These are phyloP conservation scores for Oncorhynchus tshawytscha DNA, from an alignment of 2,113 vertebrate genomes.

Conservation along the genomic window DNA sequence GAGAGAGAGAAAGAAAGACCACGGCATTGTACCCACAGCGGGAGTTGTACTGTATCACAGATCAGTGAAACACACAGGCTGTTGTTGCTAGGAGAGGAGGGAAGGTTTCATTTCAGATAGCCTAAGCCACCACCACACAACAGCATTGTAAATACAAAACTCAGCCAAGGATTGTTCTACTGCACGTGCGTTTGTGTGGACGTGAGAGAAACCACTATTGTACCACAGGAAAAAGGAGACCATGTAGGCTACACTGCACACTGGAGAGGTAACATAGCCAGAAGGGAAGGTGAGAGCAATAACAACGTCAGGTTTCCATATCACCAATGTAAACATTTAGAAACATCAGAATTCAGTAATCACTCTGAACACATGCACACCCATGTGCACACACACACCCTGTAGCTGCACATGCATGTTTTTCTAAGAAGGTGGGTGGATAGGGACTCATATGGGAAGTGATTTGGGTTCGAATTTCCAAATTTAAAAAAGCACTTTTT, in stretches of 20 bases:
- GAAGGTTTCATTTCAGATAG: conserved; percentile 9
- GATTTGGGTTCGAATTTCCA: conserved; percentile 50
- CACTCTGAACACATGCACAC: conserved; percentile 40
- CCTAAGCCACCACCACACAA: conserved; percentile 6
- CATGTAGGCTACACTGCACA: not conserved
- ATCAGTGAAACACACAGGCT: not conserved
- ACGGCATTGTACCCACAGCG: not conserved
- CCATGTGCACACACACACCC: not conserved
- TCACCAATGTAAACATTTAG: conserved; percentile 47
- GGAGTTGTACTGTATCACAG: not conserved
- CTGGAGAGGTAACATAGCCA: conserved; percentile 19
- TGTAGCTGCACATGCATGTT: conserved; percentile 47
- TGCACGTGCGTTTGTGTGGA: not conserved
- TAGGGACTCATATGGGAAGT: conserved; percentile 21
- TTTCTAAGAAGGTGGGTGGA: conserved; percentile 42
- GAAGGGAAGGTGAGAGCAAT: conserved; percentile 3
- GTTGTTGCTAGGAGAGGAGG: conserved; percentile 15
- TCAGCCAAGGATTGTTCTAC: not conserved
- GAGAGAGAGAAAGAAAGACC: not conserved
- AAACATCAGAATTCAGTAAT: conserved; percentile 30
- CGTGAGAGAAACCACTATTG: not conserved
- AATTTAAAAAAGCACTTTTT: too few species aligned
- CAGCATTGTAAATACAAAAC: not conserved
- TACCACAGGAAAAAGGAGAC: not conserved
- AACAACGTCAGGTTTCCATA: conserved; percentile 42